Conservation (phyloP, 2,113 vertebrate genomes). For the Cebidichthys violaceus region DNA sequence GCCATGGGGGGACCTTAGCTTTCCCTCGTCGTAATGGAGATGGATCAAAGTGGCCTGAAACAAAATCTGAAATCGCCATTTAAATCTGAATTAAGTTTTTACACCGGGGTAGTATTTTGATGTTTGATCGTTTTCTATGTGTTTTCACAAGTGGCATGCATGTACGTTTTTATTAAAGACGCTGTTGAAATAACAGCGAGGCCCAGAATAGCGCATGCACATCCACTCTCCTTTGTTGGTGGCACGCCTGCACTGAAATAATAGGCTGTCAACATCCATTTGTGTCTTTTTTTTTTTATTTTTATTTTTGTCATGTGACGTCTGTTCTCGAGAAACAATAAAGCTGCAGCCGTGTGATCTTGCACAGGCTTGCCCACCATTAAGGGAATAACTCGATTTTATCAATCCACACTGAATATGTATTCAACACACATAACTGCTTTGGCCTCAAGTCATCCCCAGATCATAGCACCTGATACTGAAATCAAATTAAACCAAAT, state of each 20-base stretch:
- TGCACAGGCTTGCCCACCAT: not conserved
- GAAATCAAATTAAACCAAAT: constrained; percentile 68
- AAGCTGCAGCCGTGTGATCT: not conserved
- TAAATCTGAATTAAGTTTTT: not conserved
- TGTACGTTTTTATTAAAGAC: not conserved
- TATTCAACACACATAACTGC: constrained; percentile 52
- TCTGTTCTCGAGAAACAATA: not conserved
- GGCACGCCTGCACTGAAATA: not conserved
- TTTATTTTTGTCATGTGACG: not conserved
- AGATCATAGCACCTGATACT: constrained; percentile 46
- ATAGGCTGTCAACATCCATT: not conserved
- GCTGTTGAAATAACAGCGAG: not conserved
- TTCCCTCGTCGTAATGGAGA: not conserved
- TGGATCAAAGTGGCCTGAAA: not conserved
- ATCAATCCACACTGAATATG: constrained; percentile 26
- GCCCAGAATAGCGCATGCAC: not conserved
- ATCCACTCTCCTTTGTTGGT: not conserved
- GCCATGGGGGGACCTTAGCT: not conserved
- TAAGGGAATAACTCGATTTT: not conserved
- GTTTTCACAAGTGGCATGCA: not conserved
- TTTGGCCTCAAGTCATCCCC: constrained; percentile 48
- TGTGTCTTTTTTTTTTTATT: not conserved
- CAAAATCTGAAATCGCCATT: constrained; percentile 12
- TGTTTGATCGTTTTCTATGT: not conserved
- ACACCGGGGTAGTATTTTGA: not conserved